phyloP scores from a whole-genome alignment of 2,113 vertebrate species.

The Hiodon tergisus region DNA sequence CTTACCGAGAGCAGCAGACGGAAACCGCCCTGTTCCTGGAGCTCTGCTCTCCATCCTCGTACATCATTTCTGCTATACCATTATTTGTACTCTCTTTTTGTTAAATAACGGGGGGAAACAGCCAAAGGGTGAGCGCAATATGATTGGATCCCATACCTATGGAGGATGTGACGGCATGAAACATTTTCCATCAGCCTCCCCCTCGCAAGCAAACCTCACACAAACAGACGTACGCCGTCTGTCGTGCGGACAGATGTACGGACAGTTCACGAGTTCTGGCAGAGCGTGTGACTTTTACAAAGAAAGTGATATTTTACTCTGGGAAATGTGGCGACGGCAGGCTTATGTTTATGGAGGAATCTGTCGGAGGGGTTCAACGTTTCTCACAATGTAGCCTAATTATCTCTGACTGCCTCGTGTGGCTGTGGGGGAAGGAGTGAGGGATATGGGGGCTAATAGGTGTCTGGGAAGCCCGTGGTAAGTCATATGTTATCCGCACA shows the following conservation, averaged over 20 bases:
- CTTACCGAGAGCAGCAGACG: conserved; percentile 8
- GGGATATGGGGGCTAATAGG: conserved; percentile 46
- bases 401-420: conserved; percentile 32
- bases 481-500: conserved; percentile 47
- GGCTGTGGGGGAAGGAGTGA: conserved; percentile 23
- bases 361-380: conserved; percentile 31
- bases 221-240: conserved; percentile 2
- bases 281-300: conserved; percentile 5
- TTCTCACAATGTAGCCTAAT: conserved; percentile 44
- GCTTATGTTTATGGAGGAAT: conserved; percentile 27
- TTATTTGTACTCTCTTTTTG: conserved; percentile 13
- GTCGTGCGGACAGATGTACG: conserved; percentile 18
- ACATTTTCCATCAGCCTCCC: conserved; percentile 1
- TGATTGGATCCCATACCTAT: conserved; percentile 9
- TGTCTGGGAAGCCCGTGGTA: conserved; percentile 42
- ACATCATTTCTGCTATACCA: conserved; percentile 16
- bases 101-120: conserved; percentile 15
- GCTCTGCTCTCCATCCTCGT: conserved; percentile 35
- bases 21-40: conserved; percentile 23
- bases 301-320: conserved; percentile 8
- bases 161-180: neutral
- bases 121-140: neutral
- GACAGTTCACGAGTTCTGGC: conserved; percentile 32
- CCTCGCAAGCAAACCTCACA: neutral
- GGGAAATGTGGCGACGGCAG: conserved; percentile 7